Evolutionary conservation across 2,113 vertebrate species (phyloP).

Genomic region (Pseudorasbora parva): DNA sequence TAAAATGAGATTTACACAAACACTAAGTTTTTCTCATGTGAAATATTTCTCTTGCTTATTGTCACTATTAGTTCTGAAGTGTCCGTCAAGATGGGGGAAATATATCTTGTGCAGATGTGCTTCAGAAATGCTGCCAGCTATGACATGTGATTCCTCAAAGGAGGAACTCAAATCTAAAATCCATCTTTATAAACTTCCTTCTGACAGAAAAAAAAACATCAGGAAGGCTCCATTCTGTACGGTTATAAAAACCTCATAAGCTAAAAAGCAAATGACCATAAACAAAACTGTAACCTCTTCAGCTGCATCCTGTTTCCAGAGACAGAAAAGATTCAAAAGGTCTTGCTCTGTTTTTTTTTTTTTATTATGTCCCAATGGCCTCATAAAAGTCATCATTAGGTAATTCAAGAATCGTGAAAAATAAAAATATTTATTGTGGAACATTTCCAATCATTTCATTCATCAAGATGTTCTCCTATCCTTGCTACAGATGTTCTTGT

Average conservation of each 20-base stretch:
- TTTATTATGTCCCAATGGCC: constrained; percentile 66
- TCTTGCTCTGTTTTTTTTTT: constrained; percentile 56
- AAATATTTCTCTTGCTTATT: background rate
- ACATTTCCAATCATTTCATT: background rate
- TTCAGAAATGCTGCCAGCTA: constrained; percentile 62
- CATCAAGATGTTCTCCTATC: background rate
- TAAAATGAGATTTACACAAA: background rate
- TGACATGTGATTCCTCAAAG: constrained; percentile 67
- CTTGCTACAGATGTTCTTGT: constrained; percentile 81
- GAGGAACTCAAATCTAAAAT: constrained; percentile 51
- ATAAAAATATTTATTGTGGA: constrained; percentile 56
- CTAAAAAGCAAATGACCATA: constrained; percentile 51
- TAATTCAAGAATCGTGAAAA: constrained; percentile 58
- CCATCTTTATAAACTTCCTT: constrained; percentile 41
- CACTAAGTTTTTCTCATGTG: background rate
- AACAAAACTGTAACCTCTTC: constrained; percentile 64
- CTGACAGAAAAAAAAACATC: constrained; percentile 10
- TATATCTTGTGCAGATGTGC: constrained; percentile 60
- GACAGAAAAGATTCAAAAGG: constrained; percentile 62
- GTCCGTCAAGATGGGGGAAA: background rate
- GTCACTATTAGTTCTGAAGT: background rate
- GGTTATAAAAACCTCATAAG: constrained; percentile 44
- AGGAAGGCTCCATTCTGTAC: constrained; percentile 44
- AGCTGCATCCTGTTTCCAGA: constrained; percentile 78
- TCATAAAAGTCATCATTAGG: constrained; percentile 52